Base-by-base conservation (phyloP, 2,888 invertebrate genomes). In the Euplagia quadripunctaria region DNA sequence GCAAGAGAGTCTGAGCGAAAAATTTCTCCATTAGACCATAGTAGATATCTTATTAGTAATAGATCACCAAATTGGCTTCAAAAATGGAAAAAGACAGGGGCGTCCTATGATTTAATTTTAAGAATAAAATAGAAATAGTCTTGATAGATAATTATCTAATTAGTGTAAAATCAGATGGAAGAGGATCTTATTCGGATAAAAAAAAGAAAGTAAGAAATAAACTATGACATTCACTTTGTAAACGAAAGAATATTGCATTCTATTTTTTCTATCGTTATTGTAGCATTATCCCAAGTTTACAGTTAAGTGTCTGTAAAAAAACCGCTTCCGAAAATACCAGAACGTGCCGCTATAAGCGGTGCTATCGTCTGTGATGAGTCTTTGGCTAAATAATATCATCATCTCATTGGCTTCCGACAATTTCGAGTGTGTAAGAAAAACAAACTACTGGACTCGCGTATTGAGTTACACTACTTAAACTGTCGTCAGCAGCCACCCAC, bases 401-500 rank as follows among this genome's bases (percentile, higher is more conserved):
- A 91, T 84, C 89, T 89, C 84, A 89, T 90, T 91, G 89, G 90
- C 93, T 94, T 89, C 92, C 89, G 92, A 90, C 90, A 91, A 93
- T 93, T 92, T 90, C 75, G 87, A 90, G 89, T 87, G 91, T 87
- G 84, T 84, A 90, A 92, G 91, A 93, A 94, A 93, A 94, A 94
- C 91, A 93, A 90, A 92, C 93, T 89, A 87, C 89, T 92, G 94
- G 93, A 92, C 94, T 88, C 84, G 78, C 82, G 80, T 92, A 92
- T 95, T 92, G 82, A 84, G 89, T 96, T 95, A 94, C 95, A 89
- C 92, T 94, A 95, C 94, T 95, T 94, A 95, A 93, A 94, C 94
- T 96, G 95, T 96, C 95, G 91, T 95, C 96, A 93, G 87, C 88
- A 88, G 91, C 95, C 95, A 95, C 96, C 95, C 96, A 94, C 94